Evolutionary conservation across 64 coral and sea anemone species (phyloP), one percentile per base, ranked within the genome.

Genomic region (Orbicella faveolata): DNA sequence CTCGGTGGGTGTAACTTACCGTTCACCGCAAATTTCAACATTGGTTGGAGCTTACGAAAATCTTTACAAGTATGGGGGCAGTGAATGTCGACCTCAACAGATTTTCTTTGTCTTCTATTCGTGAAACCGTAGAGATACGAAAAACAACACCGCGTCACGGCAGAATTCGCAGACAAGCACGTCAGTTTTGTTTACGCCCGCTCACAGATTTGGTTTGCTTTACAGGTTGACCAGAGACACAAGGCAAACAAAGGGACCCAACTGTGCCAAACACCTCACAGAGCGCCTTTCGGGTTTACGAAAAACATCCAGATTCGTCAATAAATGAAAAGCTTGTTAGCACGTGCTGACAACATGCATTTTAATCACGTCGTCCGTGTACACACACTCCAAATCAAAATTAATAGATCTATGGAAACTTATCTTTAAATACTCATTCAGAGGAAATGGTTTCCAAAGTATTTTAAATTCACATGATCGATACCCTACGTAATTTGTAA

Each of bases 1-100:
- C 17, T 41, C 20, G 64, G 18, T 83, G 34, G 23, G 34, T 14
- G 9, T 6, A 54, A 88, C 89, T 91, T 66, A 91, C 89, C 89
- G 61, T 77, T 76, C 1, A 91, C 57, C 36, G 89, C 80, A 77
- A 91, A 91, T 26, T 91, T 91, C 19, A 91, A 75, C 89, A 91
- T 91, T 36, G 51, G 12, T 70, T 20, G 14, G 36, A 13, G 10
- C 6, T 53, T 53, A 52, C 3, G 37, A 85, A 36, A 44, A 36
- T 48, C 61, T 12, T 39, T 11, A 20, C 13, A 72, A 67, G 23
- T 26, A 33, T 23, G 3, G 2, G 64, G 64, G 26, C 20, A 59
- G 52, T 18, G 51, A 23, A 35, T 34, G 48, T 80, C 25, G 67
- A 61, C 51, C 44, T 80, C 78, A 80, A 55, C 36, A 52, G 15